These are phyloP conservation scores for Bradynema listronoti DNA, from an alignment of 1,140 invertebrate genomes.

Conservation along the genomic window DNA sequence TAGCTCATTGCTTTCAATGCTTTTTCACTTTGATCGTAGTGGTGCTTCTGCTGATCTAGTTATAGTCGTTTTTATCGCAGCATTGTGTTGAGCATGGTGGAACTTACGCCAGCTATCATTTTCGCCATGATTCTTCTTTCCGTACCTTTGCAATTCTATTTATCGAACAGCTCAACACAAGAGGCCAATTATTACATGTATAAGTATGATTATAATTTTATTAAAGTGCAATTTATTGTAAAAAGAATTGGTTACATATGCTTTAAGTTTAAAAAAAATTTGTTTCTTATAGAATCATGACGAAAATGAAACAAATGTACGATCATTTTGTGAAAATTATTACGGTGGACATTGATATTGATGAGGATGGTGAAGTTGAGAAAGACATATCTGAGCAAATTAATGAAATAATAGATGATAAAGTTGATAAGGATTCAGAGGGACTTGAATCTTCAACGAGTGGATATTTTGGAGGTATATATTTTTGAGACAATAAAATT, in stretches of 20 bases:
- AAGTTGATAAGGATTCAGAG: no score
- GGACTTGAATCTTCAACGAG: background rate
- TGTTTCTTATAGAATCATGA: conserved; percentile 17
- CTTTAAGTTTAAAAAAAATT: no score
- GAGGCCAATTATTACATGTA: conserved; percentile 28
- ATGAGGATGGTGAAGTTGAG: conserved; percentile 4
- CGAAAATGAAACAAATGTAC: conserved; percentile 19
- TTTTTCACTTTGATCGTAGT: no score
- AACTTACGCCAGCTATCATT: conserved; percentile 24
- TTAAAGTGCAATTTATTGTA: conserved; percentile 16
- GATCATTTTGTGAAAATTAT: conserved; percentile 1
- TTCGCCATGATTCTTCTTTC: conserved; percentile 27
- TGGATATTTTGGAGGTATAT: conserved; percentile 22
- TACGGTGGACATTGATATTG: conserved; percentile 3
- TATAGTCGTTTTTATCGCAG: no score
- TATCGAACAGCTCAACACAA: conserved; percentile 27
- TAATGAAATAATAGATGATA: conserved; percentile 19
- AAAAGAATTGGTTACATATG: no score
- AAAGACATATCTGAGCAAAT: no score
- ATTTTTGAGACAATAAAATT: background rate
- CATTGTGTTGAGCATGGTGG: conserved; percentile 27
- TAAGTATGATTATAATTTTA: conserved; percentile 10
- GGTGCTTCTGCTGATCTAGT: no score
- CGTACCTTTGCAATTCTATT: conserved; percentile 30
- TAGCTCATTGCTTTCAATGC: no score